Conservation (phyloP, 2,888 invertebrate species). For the Theristus sp. region DNA sequence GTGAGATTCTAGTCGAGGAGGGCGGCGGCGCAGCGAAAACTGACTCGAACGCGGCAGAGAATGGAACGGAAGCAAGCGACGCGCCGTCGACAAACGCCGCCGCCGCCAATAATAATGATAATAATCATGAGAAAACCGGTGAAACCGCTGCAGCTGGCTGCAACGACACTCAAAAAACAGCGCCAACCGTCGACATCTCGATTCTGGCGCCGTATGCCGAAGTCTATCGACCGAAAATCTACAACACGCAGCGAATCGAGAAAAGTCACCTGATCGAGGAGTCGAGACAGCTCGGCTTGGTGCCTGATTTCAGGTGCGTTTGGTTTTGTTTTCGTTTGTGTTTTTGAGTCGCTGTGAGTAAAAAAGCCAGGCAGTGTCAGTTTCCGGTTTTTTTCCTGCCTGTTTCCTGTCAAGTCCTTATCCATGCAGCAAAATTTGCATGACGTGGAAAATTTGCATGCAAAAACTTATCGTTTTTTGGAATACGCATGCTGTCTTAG, state of each 20-base stretch:
- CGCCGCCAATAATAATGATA: neutral
- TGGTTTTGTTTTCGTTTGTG: neutral
- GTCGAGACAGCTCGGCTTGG: constrained; percentile 9
- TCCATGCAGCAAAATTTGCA: no score
- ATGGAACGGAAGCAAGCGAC: neutral
- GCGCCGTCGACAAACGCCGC: neutral
- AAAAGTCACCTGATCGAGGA: constrained; percentile 10
- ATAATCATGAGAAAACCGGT: no score
- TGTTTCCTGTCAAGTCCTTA: no score
- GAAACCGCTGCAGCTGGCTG: neutral
- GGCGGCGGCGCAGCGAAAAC: neutral
- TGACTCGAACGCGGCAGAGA: neutral
- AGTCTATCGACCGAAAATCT: constrained; percentile 10
- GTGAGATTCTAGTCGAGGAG: constrained; percentile 7
- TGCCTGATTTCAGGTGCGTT: constrained; percentile 10
- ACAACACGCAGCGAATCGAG: constrained; percentile 10
- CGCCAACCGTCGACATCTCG: neutral
- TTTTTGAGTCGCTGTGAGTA: no score
- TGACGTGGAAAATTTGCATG: no score
- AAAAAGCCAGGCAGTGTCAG: constrained; percentile 8
- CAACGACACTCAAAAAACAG: neutral
- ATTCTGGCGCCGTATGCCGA: constrained; percentile 4
- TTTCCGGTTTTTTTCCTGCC: constrained; percentile 7
- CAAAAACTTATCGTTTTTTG: no score
- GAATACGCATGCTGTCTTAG: no score